Percentiles rank a stretch among this genome's conserved stretches.
Evolutionary conservation across 1,140 invertebrate genomes (phyloP).

Genomic region (Riptortus pedestris): DNA sequence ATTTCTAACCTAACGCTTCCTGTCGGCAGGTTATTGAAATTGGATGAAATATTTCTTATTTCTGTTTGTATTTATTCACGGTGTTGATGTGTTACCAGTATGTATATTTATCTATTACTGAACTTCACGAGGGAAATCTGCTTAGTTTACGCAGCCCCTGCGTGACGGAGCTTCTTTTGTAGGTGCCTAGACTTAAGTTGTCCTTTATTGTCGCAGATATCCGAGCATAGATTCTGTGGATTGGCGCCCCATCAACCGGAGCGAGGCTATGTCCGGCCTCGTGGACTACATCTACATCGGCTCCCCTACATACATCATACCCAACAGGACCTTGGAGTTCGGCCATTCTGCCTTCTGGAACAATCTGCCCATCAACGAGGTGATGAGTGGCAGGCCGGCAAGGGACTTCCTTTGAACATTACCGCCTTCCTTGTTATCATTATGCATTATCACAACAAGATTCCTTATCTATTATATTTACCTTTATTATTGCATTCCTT

Average conservation of each 20-base stretch:
- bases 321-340: background rate
- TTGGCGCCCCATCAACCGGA: background rate
- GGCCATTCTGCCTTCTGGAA: background rate
- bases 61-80: too few relatives aligned
- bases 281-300: background rate
- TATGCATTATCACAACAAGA: too few relatives aligned
- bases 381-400: background rate
- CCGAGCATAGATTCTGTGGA: background rate
- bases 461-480: too few relatives aligned
- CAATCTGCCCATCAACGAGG: conserved; percentile 4
- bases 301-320: background rate
- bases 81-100: too few relatives aligned
- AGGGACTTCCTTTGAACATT: background rate
- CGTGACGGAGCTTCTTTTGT: background rate
- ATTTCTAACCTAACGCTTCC: too few relatives aligned
- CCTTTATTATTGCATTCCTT: too few relatives aligned
- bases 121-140: too few relatives aligned
- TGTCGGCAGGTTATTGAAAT: too few relatives aligned
- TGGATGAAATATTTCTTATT: too few relatives aligned
- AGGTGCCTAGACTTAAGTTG: background rate
- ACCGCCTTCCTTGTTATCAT: too few relatives aligned
- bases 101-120: too few relatives aligned
- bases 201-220: background rate
- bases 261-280: background rate
- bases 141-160: too few relatives aligned